phyloP scores from a whole-genome alignment of 2,113 vertebrate genomes.

The Lepisosteus oculatus region DNA sequence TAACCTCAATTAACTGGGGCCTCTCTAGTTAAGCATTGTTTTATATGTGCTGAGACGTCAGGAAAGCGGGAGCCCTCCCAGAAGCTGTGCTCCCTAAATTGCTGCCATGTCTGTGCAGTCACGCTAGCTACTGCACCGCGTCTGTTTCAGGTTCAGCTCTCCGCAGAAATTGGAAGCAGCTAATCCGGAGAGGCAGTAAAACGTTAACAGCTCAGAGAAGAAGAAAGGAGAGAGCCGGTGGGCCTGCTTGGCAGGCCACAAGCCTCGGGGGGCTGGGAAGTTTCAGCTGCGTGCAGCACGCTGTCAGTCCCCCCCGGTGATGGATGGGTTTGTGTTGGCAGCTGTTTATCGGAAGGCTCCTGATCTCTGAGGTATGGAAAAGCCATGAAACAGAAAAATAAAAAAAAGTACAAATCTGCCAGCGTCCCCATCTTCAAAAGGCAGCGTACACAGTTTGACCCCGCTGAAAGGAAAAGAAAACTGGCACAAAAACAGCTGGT shows the following conservation, averaged over 20 bases:
- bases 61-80: neutral
- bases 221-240: neutral
- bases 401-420: neutral
- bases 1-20: too few species aligned
- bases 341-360: constrained; percentile 43
- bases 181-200: neutral
- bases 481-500: too few species aligned
- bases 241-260: neutral
- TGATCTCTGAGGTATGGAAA: constrained; percentile 51
- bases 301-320: constrained; percentile 61
- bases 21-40: too few species aligned
- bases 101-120: neutral
- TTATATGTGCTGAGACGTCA: too few species aligned
- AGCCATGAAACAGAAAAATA: constrained; percentile 39
- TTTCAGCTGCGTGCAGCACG: constrained; percentile 51
- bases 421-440: neutral
- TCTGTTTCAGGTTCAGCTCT: neutral
- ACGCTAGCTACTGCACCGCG: neutral
- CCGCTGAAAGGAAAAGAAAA: too few species aligned
- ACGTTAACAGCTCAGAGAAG: neutral
- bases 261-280: neutral
- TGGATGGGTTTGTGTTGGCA: constrained; percentile 65
- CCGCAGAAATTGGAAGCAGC: neutral
- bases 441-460: too few species aligned
- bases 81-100: neutral